Percentiles rank a stretch among this genome's conserved stretches.
These are phyloP conservation scores for Manis pentadactyla DNA, from an alignment of 2,797 vertebrate species.

Conservation along the genomic window DNA sequence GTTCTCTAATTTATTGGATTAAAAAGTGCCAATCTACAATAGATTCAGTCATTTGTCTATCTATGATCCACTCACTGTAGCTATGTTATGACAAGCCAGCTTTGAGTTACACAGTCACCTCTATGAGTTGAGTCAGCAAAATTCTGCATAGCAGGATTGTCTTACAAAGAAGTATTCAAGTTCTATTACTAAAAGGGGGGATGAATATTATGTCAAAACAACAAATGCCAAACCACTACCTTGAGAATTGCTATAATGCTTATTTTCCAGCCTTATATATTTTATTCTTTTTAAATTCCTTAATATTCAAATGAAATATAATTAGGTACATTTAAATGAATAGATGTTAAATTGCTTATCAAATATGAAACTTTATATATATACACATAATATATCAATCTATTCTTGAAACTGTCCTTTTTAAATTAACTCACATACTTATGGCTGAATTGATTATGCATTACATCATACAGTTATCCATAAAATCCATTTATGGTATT, in stretches of 20 bases:
- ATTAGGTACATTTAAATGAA: neutral
- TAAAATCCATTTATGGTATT: neutral
- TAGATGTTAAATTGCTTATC: neutral
- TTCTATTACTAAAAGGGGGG: neutral
- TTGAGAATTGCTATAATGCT: neutral
- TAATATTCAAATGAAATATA: neutral
- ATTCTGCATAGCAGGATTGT: neutral
- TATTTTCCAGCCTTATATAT: neutral
- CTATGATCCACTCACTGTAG: neutral
- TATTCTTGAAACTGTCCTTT: neutral
- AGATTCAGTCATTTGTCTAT: neutral
- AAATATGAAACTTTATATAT: neutral
- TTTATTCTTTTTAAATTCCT: neutral
- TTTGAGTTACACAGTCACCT: neutral
- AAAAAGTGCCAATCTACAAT: neutral
- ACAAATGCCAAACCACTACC: neutral
- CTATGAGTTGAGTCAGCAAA: neutral
- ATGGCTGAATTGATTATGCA: neutral
- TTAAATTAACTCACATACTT: neutral
- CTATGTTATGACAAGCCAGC: neutral
- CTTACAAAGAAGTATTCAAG: neutral
- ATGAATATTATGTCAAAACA: neutral
- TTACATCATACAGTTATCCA: neutral
- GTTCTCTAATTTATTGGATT: neutral
- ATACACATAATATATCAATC: neutral